Percentiles rank a stretch among this genome's conserved stretches.
phyloP scores from a whole-genome alignment of 2,113 vertebrate genomes.

The Sinocyclocheilus maitianheensis region DNA sequence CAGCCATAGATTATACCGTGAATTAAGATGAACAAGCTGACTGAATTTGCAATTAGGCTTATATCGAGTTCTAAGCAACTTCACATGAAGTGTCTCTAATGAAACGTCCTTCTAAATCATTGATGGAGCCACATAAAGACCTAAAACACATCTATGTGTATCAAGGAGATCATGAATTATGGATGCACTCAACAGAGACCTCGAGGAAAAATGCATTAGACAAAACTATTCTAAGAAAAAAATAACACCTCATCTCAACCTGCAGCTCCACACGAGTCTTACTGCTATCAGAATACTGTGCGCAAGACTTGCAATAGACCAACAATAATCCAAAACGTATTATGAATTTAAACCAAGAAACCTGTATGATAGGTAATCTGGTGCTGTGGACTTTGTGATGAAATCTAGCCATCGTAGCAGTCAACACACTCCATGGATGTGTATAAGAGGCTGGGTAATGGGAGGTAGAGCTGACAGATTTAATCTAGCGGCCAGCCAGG shows the following conservation, averaged over 20 bases:
- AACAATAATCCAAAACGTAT: neutral
- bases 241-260: neutral
- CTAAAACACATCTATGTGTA: slow-evolving; percentile 43
- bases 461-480: slow-evolving; percentile 45
- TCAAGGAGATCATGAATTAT: slow-evolving; percentile 46
- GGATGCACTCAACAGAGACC: slow-evolving; percentile 39
- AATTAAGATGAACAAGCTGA: slow-evolving; percentile 31
- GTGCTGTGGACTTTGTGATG: neutral
- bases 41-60: slow-evolving; percentile 5
- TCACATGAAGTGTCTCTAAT: slow-evolving; percentile 29
- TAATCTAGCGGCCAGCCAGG: slow-evolving; percentile 49
- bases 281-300: neutral
- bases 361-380: neutral
- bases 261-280: neutral
- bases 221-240: neutral
- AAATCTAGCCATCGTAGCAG: neutral
- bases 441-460: slow-evolving; percentile 3
- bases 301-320: neutral
- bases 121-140: slow-evolving; percentile 40
- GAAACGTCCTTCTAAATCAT: slow-evolving; percentile 48
- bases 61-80: neutral
- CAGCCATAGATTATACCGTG: neutral
- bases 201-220: slow-evolving; percentile 38
- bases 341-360: neutral
- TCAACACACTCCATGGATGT: neutral